A percentile compares a stretch with the other conserved stretches of the same genome.
Evolutionary conservation across 2,113 vertebrate genomes (phyloP).

Genomic region (Erythrocercus mccallii): DNA sequence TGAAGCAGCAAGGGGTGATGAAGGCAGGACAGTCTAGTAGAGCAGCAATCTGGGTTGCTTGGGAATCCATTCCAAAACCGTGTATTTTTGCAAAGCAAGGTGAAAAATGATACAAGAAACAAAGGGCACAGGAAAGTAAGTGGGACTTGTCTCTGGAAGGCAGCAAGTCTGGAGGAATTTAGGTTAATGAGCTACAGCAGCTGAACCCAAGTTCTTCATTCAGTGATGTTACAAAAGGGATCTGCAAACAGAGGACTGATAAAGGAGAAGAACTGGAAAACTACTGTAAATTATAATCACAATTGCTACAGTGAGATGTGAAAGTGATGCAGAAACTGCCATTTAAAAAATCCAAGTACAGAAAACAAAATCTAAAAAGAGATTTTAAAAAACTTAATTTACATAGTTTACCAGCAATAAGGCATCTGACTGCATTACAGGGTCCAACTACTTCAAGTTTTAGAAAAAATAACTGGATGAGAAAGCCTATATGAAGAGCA

Average conservation of each 20-base stretch:
- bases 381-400: neutral
- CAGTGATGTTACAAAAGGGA: neutral
- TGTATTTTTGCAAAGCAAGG: neutral
- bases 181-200: conserved; percentile 7
- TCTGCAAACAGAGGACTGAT: neutral
- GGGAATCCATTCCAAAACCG: neutral
- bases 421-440: neutral
- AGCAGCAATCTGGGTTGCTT: neutral
- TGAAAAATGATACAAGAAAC: neutral
- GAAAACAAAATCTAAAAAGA: neutral
- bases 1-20: neutral
- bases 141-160: neutral
- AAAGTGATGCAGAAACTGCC: neutral
- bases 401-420: neutral
- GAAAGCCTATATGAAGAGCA: neutral
- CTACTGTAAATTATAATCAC: neutral
- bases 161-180: neutral
- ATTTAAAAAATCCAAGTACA: neutral
- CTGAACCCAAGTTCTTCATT: neutral
- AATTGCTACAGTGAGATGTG: neutral
- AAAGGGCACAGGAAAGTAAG: neutral
- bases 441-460: neutral
- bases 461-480: neutral
- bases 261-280: neutral
- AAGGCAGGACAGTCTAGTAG: neutral